A percentile compares a stretch with the other conserved stretches of the same genome.
phyloP scores from a whole-genome alignment of 1,140 invertebrate species.

The Orchestia grillus region DNA sequence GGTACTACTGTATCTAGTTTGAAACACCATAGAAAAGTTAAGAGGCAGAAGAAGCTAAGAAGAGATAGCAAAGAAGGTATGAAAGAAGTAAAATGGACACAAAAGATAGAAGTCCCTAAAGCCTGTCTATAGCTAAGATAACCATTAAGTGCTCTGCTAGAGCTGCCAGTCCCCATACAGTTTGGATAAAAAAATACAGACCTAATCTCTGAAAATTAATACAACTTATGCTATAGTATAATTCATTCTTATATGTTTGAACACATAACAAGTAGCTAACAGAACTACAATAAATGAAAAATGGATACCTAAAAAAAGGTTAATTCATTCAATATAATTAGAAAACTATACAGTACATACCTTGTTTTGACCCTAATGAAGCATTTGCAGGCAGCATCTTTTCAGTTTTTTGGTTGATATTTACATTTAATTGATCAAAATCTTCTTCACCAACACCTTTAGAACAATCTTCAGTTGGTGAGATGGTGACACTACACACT shows the following conservation, averaged over 20 bases:
- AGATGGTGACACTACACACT: slow-evolving; percentile 27
- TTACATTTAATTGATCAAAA: not conserved
- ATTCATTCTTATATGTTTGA: not conserved
- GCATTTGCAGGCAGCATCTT: slow-evolving; percentile 14
- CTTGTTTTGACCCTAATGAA: not conserved
- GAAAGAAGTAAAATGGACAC: too few species aligned
- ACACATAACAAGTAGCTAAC: not conserved
- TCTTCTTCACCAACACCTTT: not conserved
- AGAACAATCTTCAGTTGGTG: not conserved
- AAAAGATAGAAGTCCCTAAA: too few species aligned
- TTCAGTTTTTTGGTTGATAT: not conserved
- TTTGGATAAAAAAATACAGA: not conserved
- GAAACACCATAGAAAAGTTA: too few species aligned
- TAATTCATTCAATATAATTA: not conserved
- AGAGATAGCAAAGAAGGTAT: too few species aligned
- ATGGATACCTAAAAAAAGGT: not conserved
- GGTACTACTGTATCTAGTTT: too few species aligned
- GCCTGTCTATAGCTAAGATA: too few species aligned
- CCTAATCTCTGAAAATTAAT: not conserved
- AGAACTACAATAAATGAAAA: not conserved
- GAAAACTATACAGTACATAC: not conserved
- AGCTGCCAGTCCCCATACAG: too few species aligned
- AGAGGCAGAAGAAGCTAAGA: too few species aligned
- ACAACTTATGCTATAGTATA: not conserved
- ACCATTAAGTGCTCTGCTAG: too few species aligned